These are phyloP conservation scores for Sebastes ruberrimus DNA, from an alignment of 2,797 vertebrate species.

Conservation along the genomic window DNA sequence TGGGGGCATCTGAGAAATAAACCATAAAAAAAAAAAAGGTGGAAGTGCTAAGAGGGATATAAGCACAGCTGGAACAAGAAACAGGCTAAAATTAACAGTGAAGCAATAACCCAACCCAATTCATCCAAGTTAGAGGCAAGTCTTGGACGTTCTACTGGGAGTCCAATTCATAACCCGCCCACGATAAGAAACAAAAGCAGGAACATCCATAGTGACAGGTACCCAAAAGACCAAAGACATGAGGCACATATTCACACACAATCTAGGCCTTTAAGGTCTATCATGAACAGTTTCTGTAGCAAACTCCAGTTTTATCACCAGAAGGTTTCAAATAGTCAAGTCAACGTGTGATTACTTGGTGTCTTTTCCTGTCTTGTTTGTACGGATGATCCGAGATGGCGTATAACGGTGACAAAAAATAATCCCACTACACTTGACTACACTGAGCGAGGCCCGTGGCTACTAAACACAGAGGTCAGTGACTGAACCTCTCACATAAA, in stretches of 20 bases:
- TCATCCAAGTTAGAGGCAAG: constrained; percentile 33
- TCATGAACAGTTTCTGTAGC: constrained; percentile 34
- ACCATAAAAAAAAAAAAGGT: constrained; percentile 33
- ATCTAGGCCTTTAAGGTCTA: constrained; percentile 42
- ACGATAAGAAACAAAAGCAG: constrained; percentile 33
- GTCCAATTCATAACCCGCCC: constrained; percentile 21
- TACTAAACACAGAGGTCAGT: constrained; percentile 23
- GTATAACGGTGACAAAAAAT: constrained; percentile 9
- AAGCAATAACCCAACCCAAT: constrained; percentile 41
- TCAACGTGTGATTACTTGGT: constrained; percentile 29
- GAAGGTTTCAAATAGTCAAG: constrained; percentile 33
- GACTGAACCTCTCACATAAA: constrained; percentile 21
- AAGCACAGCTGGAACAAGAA: constrained; percentile 74
- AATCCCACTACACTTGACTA: constrained; percentile 39
- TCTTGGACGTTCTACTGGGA: constrained; percentile 20
- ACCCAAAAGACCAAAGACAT: constrained; percentile 52
- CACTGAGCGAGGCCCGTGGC: background rate
- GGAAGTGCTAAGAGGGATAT: constrained; percentile 69
- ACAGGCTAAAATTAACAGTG: constrained; percentile 63
- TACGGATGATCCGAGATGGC: constrained; percentile 13
- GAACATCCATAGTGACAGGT: constrained; percentile 26
- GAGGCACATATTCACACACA: constrained; percentile 56
- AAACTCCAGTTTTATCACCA: constrained; percentile 37
- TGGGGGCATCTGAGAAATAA: constrained; percentile 29
- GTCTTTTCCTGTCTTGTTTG: constrained; percentile 13